Percentiles rank a stretch among this genome's conserved stretches.
Conservation (phyloP, 2,888 invertebrate genomes). For the Drosophila colorata region DNA sequence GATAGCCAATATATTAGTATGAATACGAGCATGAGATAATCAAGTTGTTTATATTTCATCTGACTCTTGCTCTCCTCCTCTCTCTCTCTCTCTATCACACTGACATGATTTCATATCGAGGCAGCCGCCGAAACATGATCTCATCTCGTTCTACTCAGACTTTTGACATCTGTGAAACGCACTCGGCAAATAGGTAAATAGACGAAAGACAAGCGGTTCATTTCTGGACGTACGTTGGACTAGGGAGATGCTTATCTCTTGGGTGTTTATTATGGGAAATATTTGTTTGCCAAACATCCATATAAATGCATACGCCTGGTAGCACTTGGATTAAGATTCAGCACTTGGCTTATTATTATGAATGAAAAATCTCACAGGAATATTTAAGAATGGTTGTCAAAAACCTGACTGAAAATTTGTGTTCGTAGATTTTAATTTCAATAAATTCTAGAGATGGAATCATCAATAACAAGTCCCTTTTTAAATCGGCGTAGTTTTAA, state of each 20-base stretch:
- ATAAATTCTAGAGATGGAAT: too few relatives aligned
- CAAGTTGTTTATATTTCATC: conserved; percentile 32
- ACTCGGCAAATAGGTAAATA: conserved; percentile 37
- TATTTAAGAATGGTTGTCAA: too few relatives aligned
- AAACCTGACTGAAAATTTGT: too few relatives aligned
- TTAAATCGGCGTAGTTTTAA: too few relatives aligned
- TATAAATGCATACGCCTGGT: not conserved
- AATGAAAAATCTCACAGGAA: conserved; percentile 12
- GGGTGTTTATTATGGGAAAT: conserved; percentile 11
- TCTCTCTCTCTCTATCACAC: not conserved
- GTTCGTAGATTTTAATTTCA: too few relatives aligned
- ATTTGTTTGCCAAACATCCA: conserved; percentile 27
- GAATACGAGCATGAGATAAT: conserved; percentile 46
- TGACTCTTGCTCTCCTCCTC: not conserved
- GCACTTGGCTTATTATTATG: conserved; percentile 17
- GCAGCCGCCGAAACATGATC: conserved; percentile 57
- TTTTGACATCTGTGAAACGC: conserved; percentile 21
- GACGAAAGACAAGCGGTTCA: conserved; percentile 1
- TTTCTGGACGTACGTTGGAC: conserved; percentile 28
- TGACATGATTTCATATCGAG: conserved; percentile 11
- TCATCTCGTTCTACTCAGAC: conserved; percentile 30
- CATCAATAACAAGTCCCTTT: too few relatives aligned
- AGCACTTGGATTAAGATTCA: conserved; percentile 11
- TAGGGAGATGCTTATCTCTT: conserved; percentile 46
- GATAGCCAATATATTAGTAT: conserved; percentile 43